These are phyloP conservation scores for Torymus texanus DNA, from an alignment of 2,888 invertebrate species.

Conservation along the genomic window DNA sequence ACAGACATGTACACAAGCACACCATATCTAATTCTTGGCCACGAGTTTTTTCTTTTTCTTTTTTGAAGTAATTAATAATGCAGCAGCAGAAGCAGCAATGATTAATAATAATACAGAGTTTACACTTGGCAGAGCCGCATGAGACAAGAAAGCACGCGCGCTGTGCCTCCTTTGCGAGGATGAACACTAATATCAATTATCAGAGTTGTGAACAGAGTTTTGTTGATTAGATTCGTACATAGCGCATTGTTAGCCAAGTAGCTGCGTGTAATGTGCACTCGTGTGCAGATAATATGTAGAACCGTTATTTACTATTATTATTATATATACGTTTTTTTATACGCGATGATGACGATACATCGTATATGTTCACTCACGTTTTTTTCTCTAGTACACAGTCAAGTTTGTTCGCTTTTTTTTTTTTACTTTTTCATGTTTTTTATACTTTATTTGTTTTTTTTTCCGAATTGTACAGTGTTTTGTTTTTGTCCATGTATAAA, in stretches of 20 bases:
- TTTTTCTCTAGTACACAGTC: not conserved
- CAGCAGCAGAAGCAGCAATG: too few relatives aligned
- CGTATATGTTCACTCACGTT: not conserved
- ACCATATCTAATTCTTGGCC: conserved; percentile 38
- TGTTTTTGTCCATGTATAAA: not conserved
- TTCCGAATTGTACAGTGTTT: conserved; percentile 18
- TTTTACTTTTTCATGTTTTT: not conserved
- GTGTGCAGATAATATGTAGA: conserved; percentile 36
- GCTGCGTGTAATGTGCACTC: conserved; percentile 52
- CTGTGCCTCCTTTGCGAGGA: conserved; percentile 57
- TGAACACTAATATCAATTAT: conserved; percentile 58
- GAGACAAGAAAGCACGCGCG: conserved; percentile 60
- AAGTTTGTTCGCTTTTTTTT: not conserved
- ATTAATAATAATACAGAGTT: conserved; percentile 16
- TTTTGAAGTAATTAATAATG: conserved; percentile 22
- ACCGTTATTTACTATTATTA: not conserved
- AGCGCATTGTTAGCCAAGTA: conserved; percentile 34
- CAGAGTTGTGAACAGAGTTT: conserved; percentile 17
- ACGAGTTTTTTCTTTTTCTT: not conserved
- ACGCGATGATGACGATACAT: not conserved
- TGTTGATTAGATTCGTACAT: conserved; percentile 15
- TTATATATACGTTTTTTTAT: conserved; percentile 45
- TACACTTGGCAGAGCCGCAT: conserved; percentile 42
- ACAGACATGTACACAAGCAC: too few relatives aligned
- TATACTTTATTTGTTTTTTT: not conserved